Percentiles rank a stretch among this genome's conserved stretches.
phyloP scores from a whole-genome alignment of 2,888 invertebrate species.

The Lampropteryx suffumata region DNA sequence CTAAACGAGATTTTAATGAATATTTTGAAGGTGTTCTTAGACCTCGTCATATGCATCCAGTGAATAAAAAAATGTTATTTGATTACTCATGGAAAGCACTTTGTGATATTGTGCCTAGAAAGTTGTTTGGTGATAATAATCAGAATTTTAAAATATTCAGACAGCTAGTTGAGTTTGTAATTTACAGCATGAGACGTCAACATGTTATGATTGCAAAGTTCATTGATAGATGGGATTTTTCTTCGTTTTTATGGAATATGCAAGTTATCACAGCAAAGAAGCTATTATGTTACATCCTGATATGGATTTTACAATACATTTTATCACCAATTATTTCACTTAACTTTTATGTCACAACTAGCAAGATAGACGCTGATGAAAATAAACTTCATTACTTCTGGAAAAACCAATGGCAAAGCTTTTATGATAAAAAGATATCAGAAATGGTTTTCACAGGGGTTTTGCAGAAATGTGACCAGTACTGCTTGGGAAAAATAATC shows the following conservation, averaged over 20 bases:
- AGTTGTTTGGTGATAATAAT: conserved; percentile 55
- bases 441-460: conserved; percentile 56
- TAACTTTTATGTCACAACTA: conserved; percentile 72
- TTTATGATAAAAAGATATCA: conserved; percentile 64
- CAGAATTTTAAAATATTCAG: conserved; percentile 62
- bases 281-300: conserved; percentile 46
- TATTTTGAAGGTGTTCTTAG: conserved; percentile 41
- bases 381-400: conserved; percentile 70
- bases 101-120: conserved; percentile 57
- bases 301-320: conserved; percentile 62
- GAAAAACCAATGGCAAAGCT: conserved; percentile 74
- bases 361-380: conserved; percentile 68
- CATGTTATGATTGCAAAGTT: conserved; percentile 50
- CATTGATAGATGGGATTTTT: conserved; percentile 59
- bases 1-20: conserved; percentile 58
- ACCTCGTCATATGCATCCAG: conserved; percentile 38
- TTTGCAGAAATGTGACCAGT: conserved; percentile 53
- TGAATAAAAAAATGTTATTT: conserved; percentile 56
- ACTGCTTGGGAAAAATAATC: conserved; percentile 51
- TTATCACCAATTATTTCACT: conserved; percentile 65
- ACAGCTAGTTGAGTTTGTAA: conserved; percentile 46
- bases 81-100: conserved; percentile 51
- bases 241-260: conserved; percentile 50
- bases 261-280: conserved; percentile 24
- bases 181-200: conserved; percentile 71